phyloP scores from a whole-genome alignment of 2,888 invertebrate species.

The Nephrotoma appendiculata region DNA sequence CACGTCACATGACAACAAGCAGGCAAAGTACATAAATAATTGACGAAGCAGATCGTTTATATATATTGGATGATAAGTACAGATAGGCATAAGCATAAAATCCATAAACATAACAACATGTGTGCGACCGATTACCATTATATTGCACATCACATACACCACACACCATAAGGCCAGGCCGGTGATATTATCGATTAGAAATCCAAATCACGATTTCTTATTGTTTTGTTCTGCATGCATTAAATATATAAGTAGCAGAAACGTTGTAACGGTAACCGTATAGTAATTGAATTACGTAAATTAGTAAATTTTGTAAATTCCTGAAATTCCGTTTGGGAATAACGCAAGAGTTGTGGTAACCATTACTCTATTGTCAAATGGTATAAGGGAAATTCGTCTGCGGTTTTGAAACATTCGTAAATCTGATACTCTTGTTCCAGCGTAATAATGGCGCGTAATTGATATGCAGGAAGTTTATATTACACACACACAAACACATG shows the following conservation, averaged over 20 bases:
- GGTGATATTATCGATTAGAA: not conserved
- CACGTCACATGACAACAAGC: not conserved
- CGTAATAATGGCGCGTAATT: not conserved
- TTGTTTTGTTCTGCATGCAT: not conserved
- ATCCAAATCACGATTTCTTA: not conserved
- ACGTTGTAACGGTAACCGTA: not conserved
- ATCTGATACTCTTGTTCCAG: not conserved
- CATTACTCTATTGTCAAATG: not conserved
- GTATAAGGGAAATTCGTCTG: not conserved
- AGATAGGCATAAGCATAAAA: not conserved
- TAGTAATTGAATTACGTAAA: not conserved
- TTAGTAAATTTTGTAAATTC: not conserved
- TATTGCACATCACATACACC: not conserved
- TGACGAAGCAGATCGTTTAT: not conserved
- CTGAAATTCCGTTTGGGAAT: not conserved
- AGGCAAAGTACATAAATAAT: not conserved
- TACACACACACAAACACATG: not conserved
- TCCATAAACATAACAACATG: not conserved
- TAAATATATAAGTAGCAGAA: not conserved
- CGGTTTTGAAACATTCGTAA: not conserved
- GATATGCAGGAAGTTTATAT: not conserved
- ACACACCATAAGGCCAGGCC: not conserved
- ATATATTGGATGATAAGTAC: too few species aligned
- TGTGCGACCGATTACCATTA: not conserved
- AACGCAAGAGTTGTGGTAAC: not conserved